Percentiles rank a stretch among this genome's conserved stretches.
Evolutionary conservation across 2,797 vertebrate genomes (phyloP).

Genomic region (Aratinga solstitialis): DNA sequence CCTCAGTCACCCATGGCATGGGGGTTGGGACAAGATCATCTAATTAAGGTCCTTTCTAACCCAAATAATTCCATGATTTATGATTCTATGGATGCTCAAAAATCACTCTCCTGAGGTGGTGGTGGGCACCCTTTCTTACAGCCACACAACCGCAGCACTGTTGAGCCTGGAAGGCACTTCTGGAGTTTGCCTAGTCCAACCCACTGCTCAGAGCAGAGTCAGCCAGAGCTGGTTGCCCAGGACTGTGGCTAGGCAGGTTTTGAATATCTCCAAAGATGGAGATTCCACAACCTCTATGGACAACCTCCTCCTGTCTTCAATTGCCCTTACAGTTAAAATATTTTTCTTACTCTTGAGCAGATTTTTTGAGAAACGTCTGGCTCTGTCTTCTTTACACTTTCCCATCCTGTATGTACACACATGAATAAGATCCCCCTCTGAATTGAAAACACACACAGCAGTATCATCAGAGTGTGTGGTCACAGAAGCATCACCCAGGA

Average conservation of each 20-base stretch:
- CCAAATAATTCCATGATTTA: not conserved
- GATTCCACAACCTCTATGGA: not conserved
- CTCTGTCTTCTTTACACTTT: not conserved
- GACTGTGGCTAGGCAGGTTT: not conserved
- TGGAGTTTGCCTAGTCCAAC: not conserved
- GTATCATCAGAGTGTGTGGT: fast-evolving
- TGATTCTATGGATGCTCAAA: not conserved
- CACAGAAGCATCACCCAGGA: not conserved
- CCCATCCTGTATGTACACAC: not conserved
- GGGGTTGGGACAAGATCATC: not conserved
- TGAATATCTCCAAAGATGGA: not conserved
- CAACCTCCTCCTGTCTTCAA: not conserved
- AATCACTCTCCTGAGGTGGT: not conserved
- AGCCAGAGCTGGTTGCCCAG: not conserved
- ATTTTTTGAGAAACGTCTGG: not conserved
- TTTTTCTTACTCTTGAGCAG: not conserved
- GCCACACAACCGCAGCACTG: not conserved
- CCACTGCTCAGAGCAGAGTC: not conserved
- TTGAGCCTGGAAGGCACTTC: not conserved
- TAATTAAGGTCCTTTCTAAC: not conserved
- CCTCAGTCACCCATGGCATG: not conserved
- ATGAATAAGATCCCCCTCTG: not conserved
- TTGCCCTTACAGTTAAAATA: not conserved
- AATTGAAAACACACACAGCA: not conserved
- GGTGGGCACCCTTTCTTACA: not conserved